Evolutionary conservation across 2,888 invertebrate genomes (phyloP).

Genomic region (Amblyjoppa fuscipennis): DNA sequence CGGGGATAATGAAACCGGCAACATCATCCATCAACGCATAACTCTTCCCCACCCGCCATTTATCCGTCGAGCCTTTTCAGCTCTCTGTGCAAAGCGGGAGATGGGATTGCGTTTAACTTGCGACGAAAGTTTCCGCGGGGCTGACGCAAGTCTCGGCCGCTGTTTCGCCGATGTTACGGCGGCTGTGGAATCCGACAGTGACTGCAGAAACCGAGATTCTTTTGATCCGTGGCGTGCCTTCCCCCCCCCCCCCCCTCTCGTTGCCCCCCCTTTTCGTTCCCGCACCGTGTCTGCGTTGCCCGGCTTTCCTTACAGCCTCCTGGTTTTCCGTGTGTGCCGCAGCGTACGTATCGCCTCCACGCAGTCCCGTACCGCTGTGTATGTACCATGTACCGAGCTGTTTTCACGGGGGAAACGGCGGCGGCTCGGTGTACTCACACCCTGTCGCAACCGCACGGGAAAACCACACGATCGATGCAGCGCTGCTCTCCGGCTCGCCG

Average conservation of each 20-base stretch:
- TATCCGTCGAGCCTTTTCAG: slow-evolving; percentile 27
- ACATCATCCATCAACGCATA: not conserved
- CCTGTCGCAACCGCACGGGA: slow-evolving; percentile 61
- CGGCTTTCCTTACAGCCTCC: slow-evolving; percentile 10
- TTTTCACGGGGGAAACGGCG: slow-evolving; percentile 16
- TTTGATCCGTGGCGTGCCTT: slow-evolving; percentile 6
- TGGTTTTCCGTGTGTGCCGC: not conserved
- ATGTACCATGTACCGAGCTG: slow-evolving; percentile 11
- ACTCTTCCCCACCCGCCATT: not conserved
- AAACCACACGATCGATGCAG: slow-evolving; percentile 68
- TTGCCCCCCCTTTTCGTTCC: not conserved
- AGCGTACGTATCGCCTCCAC: slow-evolving; percentile 9
- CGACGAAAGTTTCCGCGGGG: slow-evolving; percentile 66
- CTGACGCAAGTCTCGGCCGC: slow-evolving; percentile 65
- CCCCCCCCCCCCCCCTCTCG: slow-evolving; percentile 5
- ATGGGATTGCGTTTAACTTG: slow-evolving; percentile 75
- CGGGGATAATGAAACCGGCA: not conserved
- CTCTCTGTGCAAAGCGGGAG: slow-evolving; percentile 68
- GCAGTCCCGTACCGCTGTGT: not conserved
- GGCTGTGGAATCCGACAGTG: slow-evolving; percentile 14
- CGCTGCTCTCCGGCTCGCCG: slow-evolving; percentile 55
- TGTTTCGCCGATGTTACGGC: slow-evolving; percentile 51
- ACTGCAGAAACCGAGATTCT: slow-evolving; percentile 35
- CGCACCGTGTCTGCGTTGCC: not conserved
- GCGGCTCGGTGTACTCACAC: slow-evolving; percentile 35